Conservation (phyloP, 1,140 invertebrate genomes). For the Anastatus disparis region DNA sequence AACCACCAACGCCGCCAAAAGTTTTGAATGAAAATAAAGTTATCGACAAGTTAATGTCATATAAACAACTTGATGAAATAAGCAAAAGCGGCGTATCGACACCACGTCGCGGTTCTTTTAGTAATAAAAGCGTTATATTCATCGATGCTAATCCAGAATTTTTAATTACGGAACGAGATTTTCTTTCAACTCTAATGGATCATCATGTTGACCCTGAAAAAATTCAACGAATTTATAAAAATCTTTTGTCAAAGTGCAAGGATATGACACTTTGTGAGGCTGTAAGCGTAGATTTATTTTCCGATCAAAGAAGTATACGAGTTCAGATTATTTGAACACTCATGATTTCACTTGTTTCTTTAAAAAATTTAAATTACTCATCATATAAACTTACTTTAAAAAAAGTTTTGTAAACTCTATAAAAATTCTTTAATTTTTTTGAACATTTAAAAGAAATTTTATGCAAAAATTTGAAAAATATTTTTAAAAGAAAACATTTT, state of each 20-base stretch:
- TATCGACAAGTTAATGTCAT: slow-evolving; percentile 48
- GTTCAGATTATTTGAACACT: neutral
- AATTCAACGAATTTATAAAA: slow-evolving; percentile 55
- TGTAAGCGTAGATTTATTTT: neutral
- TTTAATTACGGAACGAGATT: slow-evolving; percentile 54
- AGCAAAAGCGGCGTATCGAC: slow-evolving; percentile 21
- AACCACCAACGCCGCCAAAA: slow-evolving; percentile 57
- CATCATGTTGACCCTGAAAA: slow-evolving; percentile 54
- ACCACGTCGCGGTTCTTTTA: too few relatives aligned
- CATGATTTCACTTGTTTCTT: neutral
- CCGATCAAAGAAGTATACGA: neutral
- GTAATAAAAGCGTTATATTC: slow-evolving; percentile 48
- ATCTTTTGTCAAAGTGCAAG: slow-evolving; percentile 52
- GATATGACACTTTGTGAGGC: slow-evolving; percentile 43
- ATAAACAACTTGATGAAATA: slow-evolving; percentile 41
- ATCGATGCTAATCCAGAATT: slow-evolving; percentile 59
- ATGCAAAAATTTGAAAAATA: too few relatives aligned
- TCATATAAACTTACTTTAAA: neutral
- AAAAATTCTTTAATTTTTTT: too few relatives aligned
- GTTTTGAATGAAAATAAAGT: slow-evolving; percentile 56
- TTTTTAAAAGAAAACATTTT: too few relatives aligned
- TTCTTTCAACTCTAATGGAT: slow-evolving; percentile 58
- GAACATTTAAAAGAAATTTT: too few relatives aligned
- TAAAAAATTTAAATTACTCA: too few relatives aligned
- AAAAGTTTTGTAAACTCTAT: too few relatives aligned